Evolutionary conservation across 2,888 invertebrate genomes (phyloP), one percentile per base, ranked within the genome.

Genomic region (Ophion ventricosus): DNA sequence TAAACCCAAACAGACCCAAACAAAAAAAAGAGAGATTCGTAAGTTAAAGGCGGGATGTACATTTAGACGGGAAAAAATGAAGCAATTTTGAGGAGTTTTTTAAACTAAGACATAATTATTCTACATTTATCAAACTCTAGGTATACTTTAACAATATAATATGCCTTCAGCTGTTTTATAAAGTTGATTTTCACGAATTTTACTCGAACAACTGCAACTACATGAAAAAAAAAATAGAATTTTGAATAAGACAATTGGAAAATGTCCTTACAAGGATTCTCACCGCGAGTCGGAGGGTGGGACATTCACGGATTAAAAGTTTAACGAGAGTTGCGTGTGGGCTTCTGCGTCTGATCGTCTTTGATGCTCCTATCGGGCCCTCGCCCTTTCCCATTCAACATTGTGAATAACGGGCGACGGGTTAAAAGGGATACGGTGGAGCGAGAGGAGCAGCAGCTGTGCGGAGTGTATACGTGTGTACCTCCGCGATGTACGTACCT

Each of bases 271-370:
- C 14, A 1, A 59, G 5, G 17, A 14, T 14, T 43, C 43, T 1
- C 2, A 14, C 43, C 43, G 43, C 11, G 25, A 11, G 72, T 26
- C 29, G 8, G 14, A 2, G 29, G 8, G 11, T 29, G 20, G 14
- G 70, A 64, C 35, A 72, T 69, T 72, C 70, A 54, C 79, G 64
- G 56, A 73, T 80, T 80, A 80, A 80, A 80, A 73, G 72, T 80
- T 80, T 66, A 57, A 80, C 73, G 79, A 57, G 40, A 64, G 64
- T 56, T 56, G 70, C 56, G 56, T 73, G 79, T 73, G 20, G 20
- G 23, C 73, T 57, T 72, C 79, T 63, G 79, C 40, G 35, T 66
- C 26, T 57, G 79, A 80, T 80, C 79, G 73, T 73, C 73, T 80
- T 80, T 73, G 64, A 80, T 35, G 64, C 56, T 57, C 54, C n/a